These are phyloP conservation scores for Plagodis pulveraria DNA, from an alignment of 2,888 invertebrate genomes.

Conservation along the genomic window DNA sequence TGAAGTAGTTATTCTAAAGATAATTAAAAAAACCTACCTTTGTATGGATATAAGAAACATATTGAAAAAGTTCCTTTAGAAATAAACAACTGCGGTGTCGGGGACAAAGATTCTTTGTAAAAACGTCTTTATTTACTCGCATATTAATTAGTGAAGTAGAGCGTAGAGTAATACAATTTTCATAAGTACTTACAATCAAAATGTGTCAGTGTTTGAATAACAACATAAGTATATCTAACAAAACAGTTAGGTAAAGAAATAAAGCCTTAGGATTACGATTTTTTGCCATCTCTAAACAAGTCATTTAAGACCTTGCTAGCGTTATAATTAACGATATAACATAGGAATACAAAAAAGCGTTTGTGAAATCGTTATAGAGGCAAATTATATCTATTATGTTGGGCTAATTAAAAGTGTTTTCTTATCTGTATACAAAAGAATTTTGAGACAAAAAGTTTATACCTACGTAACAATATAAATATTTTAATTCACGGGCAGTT, in stretches of 20 bases:
- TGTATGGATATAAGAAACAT: too few species aligned
- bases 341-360: slow-evolving; percentile 4
- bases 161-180: too few species aligned
- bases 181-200: too few species aligned
- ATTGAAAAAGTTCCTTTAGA: slow-evolving; percentile 1
- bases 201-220: too few species aligned
- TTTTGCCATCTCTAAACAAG: too few species aligned
- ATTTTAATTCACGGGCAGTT: too few species aligned
- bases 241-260: too few species aligned
- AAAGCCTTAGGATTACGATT: too few species aligned
- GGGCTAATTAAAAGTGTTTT: slow-evolving; percentile 8
- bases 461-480: neutral
- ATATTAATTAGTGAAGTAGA: neutral
- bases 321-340: neutral
- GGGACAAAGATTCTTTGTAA: slow-evolving; percentile 8
- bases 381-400: slow-evolving; percentile 14
- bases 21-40: too few species aligned
- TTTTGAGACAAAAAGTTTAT: slow-evolving; percentile 13
- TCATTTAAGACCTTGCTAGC: too few species aligned
- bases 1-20: too few species aligned
- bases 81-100: slow-evolving; percentile 8
- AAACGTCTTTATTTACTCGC: slow-evolving; percentile 8
- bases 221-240: too few species aligned
- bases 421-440: slow-evolving; percentile 2
- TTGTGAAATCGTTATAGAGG: neutral